These are phyloP conservation scores for Tamandua tetradactyla DNA, from an alignment of 2,797 vertebrate species.

Conservation along the genomic window DNA sequence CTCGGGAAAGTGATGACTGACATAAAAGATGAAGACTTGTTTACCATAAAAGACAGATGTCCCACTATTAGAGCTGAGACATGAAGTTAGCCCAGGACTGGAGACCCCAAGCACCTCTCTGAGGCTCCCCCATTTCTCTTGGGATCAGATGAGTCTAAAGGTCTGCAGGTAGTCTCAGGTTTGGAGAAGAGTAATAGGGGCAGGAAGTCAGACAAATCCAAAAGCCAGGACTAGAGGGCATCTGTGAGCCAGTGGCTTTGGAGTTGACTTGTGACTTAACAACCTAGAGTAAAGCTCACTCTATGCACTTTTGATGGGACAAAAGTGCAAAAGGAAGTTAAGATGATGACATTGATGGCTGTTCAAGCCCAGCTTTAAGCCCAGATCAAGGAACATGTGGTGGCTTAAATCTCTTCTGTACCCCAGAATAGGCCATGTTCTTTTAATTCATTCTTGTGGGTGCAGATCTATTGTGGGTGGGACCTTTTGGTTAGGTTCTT, in stretches of 20 bases:
- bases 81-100: fast-evolving
- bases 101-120: fast-evolving
- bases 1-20: too few relatives aligned
- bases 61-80: background rate
- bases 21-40: background rate
- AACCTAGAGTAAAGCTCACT: too few relatives aligned
- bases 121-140: background rate
- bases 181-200: too few relatives aligned
- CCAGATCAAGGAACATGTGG: background rate
- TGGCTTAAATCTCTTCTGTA: too few relatives aligned
- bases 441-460: too few relatives aligned
- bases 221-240: too few relatives aligned
- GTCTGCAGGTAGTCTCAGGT: background rate
- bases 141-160: background rate
- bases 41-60: background rate
- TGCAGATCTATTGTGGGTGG: too few relatives aligned
- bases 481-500: too few relatives aligned
- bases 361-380: background rate
- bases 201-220: background rate
- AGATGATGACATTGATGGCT: background rate
- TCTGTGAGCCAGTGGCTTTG: background rate
- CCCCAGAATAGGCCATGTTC: too few relatives aligned
- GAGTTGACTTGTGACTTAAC: background rate
- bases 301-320: background rate
- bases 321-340: background rate